Conservation (phyloP, 2,113 vertebrate genomes). For the Gobio gobio region DNA sequence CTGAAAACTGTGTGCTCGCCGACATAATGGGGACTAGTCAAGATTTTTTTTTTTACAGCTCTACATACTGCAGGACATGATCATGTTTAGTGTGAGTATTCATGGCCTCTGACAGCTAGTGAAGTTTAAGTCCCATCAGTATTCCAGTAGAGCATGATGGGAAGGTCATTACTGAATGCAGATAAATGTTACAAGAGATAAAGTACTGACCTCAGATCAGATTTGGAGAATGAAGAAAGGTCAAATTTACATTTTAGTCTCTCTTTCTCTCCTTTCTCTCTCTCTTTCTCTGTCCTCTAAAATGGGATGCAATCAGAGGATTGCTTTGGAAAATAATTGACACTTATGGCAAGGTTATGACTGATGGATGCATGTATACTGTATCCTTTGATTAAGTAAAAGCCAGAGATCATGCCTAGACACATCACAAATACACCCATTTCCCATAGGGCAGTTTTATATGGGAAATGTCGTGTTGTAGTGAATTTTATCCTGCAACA, state of each 20-base stretch:
- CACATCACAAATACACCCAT: background rate
- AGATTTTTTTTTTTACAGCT: conserved; percentile 29
- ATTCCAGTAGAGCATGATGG: conserved; percentile 56
- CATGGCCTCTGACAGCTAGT: conserved; percentile 57
- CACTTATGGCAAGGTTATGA: conserved; percentile 42
- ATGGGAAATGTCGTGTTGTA: background rate
- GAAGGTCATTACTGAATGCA: conserved; percentile 63
- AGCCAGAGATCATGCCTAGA: conserved; percentile 19
- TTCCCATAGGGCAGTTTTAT: background rate
- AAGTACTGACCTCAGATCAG: conserved; percentile 59
- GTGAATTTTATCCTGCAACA: too few species aligned
- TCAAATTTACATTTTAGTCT: conserved; percentile 63
- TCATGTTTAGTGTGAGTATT: conserved; percentile 47
- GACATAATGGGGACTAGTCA: conserved; percentile 32
- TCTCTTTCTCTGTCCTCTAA: background rate
- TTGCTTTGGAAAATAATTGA: conserved; percentile 32
- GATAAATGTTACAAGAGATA: conserved; percentile 55
- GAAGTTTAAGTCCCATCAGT: conserved; percentile 52
- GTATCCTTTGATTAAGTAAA: conserved; percentile 15
- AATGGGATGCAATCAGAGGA: conserved; percentile 39
- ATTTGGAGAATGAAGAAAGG: conserved; percentile 62
- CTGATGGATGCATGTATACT: conserved; percentile 26
- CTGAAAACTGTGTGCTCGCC: background rate
- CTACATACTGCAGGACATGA: conserved; percentile 44
- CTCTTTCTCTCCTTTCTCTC: conserved; percentile 15